These are phyloP conservation scores for Heterotis niloticus DNA, from an alignment of 2,113 vertebrate genomes.

Conservation along the genomic window DNA sequence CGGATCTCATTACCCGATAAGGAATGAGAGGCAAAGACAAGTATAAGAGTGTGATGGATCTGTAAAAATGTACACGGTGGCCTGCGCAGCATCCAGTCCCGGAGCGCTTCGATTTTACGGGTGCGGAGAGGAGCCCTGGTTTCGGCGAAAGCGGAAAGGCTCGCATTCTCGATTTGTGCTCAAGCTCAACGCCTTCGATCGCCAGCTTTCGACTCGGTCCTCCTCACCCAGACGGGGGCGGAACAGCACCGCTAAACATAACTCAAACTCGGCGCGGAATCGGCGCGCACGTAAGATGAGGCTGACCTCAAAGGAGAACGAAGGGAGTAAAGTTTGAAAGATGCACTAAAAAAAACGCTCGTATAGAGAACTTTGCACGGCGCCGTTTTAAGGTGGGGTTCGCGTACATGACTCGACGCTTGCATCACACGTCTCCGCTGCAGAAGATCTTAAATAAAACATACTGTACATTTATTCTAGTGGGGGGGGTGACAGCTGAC, in stretches of 20 bases:
- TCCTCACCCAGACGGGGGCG: background rate
- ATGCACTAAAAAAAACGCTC: background rate
- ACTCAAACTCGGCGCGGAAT: background rate
- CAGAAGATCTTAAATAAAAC: too few species aligned
- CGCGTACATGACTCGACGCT: too few species aligned
- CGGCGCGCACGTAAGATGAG: background rate
- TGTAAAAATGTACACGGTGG: background rate
- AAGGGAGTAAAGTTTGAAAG: background rate
- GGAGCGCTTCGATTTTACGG: background rate
- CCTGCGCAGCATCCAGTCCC: background rate
- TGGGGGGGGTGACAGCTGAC: too few species aligned
- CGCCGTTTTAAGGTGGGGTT: background rate
- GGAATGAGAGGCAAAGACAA: conserved; percentile 30
- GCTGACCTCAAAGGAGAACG: background rate
- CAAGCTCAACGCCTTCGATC: background rate
- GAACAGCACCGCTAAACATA: conserved; percentile 33
- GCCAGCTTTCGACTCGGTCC: background rate
- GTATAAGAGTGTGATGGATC: background rate
- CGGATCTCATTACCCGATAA: conserved; percentile 23
- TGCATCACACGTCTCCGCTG: too few species aligned
- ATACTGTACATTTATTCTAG: too few species aligned
- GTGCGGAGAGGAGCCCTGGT: background rate
- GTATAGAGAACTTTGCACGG: background rate
- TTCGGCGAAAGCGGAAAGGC: background rate
- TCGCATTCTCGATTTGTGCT: background rate